Evolutionary conservation across 2,797 vertebrate species (phyloP).

Genomic region (Sebastolobus alascanus): DNA sequence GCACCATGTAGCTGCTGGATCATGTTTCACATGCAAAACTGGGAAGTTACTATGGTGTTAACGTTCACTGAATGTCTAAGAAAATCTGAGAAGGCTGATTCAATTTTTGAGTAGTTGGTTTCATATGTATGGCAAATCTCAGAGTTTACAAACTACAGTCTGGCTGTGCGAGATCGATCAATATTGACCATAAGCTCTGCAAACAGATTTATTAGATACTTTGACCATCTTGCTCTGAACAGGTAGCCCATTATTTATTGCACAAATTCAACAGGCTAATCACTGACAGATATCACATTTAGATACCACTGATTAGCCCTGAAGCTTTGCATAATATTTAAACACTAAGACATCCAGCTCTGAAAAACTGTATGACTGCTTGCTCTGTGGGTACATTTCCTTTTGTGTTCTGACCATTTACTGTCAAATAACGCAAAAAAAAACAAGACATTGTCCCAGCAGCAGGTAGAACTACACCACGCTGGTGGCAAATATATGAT

Average conservation of each 20-base stretch:
- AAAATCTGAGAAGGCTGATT: neutral
- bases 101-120: neutral
- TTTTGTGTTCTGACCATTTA: neutral
- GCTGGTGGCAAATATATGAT: neutral
- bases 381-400: rapidly evolving
- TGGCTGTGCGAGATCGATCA: neutral
- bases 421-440: neutral
- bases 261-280: neutral
- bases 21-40: neutral
- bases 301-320: rapidly evolving
- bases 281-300: neutral
- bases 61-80: neutral
- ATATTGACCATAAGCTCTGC: too few relatives aligned
- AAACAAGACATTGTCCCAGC: rapidly evolving
- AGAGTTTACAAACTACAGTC: neutral
- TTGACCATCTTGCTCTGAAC: neutral
- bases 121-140: neutral
- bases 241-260: neutral
- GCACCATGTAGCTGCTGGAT: neutral
- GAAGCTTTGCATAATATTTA: neutral
- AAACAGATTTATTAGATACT: neutral
- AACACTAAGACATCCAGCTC: neutral
- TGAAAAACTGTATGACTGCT: neutral
- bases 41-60: neutral
- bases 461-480: neutral